Evolutionary conservation across 2,888 invertebrate species (phyloP), one percentile per base, ranked within the genome.

Genomic region (Heliconius sara): DNA sequence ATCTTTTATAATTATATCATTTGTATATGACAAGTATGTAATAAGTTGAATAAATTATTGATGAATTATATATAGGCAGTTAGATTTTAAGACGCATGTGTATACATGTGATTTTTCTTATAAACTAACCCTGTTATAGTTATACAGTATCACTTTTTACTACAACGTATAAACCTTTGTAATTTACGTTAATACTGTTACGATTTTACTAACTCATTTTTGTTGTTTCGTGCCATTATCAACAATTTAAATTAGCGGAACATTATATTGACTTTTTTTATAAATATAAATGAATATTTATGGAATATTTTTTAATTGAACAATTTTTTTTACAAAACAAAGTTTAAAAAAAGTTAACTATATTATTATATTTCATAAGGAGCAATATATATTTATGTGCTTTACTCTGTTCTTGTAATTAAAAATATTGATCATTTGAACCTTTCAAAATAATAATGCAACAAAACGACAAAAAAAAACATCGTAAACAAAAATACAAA

Each of bases 401-500:
- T 22, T 57, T 22, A 57, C 9, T 57, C 22, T 19, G 9, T 60
- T 27, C 19, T 52, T 52, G 52, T 19, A 52, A 7, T 22, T 52
- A 66, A 39, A 66, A 30, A 16, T 27, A 30, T n/a, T n/a, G n/a
- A n/a, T 19, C 16, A 30, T 19, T 71, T 25, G 16, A 52, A 71
- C 3, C 3, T 22, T 68, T 6, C n/a, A 4, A 39, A n/a, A 10
- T 34, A 22, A 68, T 4, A 43, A n/a, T 10, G 25, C 4, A 10
- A 16, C 10, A 67, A 34, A 39, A 39, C 22, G 1, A n/a, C 6
- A 25, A 10, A 34, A 12, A 19, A 47, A 70, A 27, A 70, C 25
- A 25, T 5, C 13, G n/a, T 2, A 70, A 47, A 70, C n/a, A 70
- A 47, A 70, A 47, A 70, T 70, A 70, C 9, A 70, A 70, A 70